Base-by-base conservation (phyloP, 2,888 invertebrate genomes). In the Rhyacophila evoluta region DNA sequence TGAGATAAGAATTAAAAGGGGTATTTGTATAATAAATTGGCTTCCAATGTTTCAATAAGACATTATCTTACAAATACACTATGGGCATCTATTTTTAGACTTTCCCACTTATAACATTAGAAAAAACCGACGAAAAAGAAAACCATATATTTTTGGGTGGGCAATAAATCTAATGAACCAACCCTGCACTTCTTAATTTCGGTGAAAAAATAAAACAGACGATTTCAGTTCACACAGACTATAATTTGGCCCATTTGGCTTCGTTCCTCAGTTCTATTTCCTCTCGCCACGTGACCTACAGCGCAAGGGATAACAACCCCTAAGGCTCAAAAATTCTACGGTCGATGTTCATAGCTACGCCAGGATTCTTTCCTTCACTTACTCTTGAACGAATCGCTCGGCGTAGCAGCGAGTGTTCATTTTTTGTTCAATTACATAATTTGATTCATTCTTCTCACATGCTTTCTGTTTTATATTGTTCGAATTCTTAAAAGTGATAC, bases 241-340 rank as follows among this genome's bases (percentile, higher is more conserved):
- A 55, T 25, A 55, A 55, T 25, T 5, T 55, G 10, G 19, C 19
- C 55, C 55, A 10, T 55, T 55, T 25, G 55, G 55, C 55, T 55
- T 55, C 55, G 55, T 25, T 55, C 19, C 55, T 55, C 55, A 10
- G 55, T 55, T 55, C 55, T 55, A 55, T 55, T 55, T 55, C 55
- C 19, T 55, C 55, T 19, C 55, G 55, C 8, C 12, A 10, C 19
- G 55, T 55, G 55, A 55, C 55, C 55, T 55, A 55, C 15, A 55
- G 55, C 55, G 4, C 55, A 25, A 55, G 55, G 55, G 55, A 55
- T 55, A 55, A 55, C 55, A 55, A 55, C 55, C 55, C 19, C 55
- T 25, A 55, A 15, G 55, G 25, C 25, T 19, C 55, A 10, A 55
- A 55, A 55, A 55, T 55, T 19, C 25, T 55, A 55, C 55, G 55